phyloP scores from a whole-genome alignment of 2,888 invertebrate species.

The Acanthopleura granulata region DNA sequence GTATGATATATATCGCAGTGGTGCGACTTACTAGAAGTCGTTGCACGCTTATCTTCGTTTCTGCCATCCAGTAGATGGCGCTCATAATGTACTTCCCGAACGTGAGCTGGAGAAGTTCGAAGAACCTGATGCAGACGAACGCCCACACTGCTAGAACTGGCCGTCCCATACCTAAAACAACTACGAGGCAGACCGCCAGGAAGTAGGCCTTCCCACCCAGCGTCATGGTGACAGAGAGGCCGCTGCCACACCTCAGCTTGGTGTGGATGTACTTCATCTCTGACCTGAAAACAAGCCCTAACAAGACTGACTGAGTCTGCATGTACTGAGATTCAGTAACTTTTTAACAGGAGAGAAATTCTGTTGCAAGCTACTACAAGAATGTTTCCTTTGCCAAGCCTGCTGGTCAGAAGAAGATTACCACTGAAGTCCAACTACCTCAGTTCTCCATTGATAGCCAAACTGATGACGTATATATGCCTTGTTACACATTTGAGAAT shows the following conservation, averaged over 20 bases:
- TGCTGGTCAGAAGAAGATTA: too few species aligned
- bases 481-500: too few species aligned
- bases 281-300: constrained; percentile 7
- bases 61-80: background rate
- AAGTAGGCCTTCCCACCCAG: background rate
- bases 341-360: too few species aligned
- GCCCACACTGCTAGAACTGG: background rate
- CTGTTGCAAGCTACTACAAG: too few species aligned
- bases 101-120: constrained; percentile 5
- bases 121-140: background rate
- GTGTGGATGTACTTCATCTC: constrained; percentile 21
- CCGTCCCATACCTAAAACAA: background rate
- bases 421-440: too few species aligned
- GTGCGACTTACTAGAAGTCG: background rate
- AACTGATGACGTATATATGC: too few species aligned
- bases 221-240: background rate
- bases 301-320: too few species aligned
- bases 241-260: background rate
- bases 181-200: background rate
- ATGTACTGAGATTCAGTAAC: too few species aligned
- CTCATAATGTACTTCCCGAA: background rate
- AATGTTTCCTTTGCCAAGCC: too few species aligned
- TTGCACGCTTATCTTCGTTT: background rate
- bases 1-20: too few species aligned
- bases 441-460: too few species aligned